Evolutionary conservation across 2,113 vertebrate species (phyloP).

Genomic region (Proteles cristata): DNA sequence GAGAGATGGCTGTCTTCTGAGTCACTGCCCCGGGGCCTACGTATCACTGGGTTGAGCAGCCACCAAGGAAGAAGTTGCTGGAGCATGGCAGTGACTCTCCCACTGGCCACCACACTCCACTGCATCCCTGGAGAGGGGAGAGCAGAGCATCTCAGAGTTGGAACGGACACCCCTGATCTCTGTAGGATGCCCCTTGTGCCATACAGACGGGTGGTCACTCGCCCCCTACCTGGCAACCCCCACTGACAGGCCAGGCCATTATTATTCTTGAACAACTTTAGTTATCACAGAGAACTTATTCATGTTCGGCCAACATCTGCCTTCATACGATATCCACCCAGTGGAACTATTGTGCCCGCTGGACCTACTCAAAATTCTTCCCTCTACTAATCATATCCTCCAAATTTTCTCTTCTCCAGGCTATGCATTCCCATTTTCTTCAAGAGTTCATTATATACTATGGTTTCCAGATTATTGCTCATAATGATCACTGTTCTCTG

Average conservation of each 20-base stretch:
- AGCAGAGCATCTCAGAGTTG: conserved; percentile 69
- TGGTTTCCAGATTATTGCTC: neutral
- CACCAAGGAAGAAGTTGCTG: conserved; percentile 77
- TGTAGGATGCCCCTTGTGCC: neutral
- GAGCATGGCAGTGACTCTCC: conserved; percentile 70
- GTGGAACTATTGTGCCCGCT: neutral
- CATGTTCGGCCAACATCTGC: neutral
- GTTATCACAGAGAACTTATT: neutral
- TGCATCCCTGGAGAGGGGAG: conserved; percentile 78
- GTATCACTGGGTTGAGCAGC: conserved; percentile 65
- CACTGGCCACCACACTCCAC: conserved; percentile 78
- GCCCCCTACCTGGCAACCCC: no score
- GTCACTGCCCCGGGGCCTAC: conserved; percentile 68
- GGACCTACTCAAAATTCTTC: neutral
- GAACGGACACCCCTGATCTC: neutral
- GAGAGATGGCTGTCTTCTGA: conserved; percentile 72
- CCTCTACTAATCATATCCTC: neutral
- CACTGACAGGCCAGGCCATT: neutral
- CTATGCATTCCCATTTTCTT: neutral
- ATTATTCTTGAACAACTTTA: neutral
- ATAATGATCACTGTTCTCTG: neutral
- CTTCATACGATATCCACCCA: neutral
- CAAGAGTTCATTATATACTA: neutral
- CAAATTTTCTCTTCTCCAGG: neutral
- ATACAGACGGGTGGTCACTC: neutral